Base-by-base conservation (phyloP, 1,140 invertebrate species). In the Diabrotica undecimpunctata region DNA sequence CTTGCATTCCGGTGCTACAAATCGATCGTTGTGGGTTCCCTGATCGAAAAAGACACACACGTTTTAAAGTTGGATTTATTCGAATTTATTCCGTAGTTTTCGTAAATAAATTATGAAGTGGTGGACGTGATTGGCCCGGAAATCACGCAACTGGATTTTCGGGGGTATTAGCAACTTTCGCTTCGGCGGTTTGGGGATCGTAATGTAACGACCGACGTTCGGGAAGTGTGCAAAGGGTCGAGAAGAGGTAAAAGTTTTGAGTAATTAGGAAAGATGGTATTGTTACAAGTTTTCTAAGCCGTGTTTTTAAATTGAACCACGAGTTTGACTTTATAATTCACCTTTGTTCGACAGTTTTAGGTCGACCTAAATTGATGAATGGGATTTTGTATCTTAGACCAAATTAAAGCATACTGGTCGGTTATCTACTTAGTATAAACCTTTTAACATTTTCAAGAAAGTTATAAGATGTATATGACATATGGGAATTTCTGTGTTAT, bases 71-170 rank as follows among this genome's bases (percentile, higher is more conserved):
- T 46, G 41, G 41, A 46, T 46, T 46, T 46, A 46, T 46, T 46
- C 41, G 41, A 46, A 46, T 46, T 46, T 46, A 46, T 46, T 46
- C 41, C 41, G 41, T 46, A 46, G 41, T 46, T 46, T 46, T 46
- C 41, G 41, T 46, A 46, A 46, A 46, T 46, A 46, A 46, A 46
- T 46, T 46, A 46, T 46, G 41, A 46, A 46, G 41, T 46, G 41
- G 41, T 6, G 41, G 4, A 46, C 41, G 41, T 46, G 41, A 46
- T 46, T 46, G 41, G 41, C n/a, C 41, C 41, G 41, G 41, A 6
- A 46, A 46, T 46, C 41, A 46, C 8, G 41, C 41, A 46, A 46
- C 41, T 46, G n/a, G 5, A 46, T 46, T 46, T 46, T 46, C 8
- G 41, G n/a, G 41, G 41, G 41, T 46, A 46, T 46, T 46, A 46